Base-by-base conservation (phyloP, 2,797 vertebrate genomes). In the Miichthys miiuy region DNA sequence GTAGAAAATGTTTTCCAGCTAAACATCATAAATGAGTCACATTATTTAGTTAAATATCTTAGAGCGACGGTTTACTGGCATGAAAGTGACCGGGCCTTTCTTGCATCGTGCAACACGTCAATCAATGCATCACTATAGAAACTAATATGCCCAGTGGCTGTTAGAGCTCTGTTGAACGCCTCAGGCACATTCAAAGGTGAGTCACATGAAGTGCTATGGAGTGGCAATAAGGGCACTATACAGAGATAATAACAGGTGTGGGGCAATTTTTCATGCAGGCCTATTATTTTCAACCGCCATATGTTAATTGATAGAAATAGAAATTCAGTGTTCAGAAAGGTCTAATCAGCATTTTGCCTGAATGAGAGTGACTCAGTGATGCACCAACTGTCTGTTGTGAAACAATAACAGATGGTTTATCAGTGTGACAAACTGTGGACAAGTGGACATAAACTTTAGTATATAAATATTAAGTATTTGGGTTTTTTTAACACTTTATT, bases 351-450 rank as follows among this genome's bases (percentile, higher is more conserved):
- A 56, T 68, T 79, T 81, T 75, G 52, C 72, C 46, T 55, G 41
- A 48, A 51, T 3, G 50, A 62, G 63, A 71, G 72, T 77, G 76
- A 77, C 62, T 80, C 68, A 68, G 56, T 73, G 54, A 63, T 55
- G 68, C 64, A 64, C 51, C 50, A 44, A 27, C 55, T 66, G 62
- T 30, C 42, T 57, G 38, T 54, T 54, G 21, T 62, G 52, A 72
- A 38, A 70, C 46, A 50, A 17, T 48, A 48, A 18, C 48, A 66
- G 72, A 75, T 71, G 72, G 38, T 5, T n/a, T 23, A 5, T 18
- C 51, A 51, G 50, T 51, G 44, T 74, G 57, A 41, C 18, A 5
- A 44, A 63, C 16, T 61, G 48, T 63, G 52, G 27, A 27, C 27
- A 18, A 21, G 17, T 17, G 34, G 20, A 64, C 44, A 38, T 42